Evolutionary conservation across 2,113 vertebrate genomes (phyloP), one percentile per base, ranked within the genome.

Genomic region (Cyanoramphus novaezelandiae): DNA sequence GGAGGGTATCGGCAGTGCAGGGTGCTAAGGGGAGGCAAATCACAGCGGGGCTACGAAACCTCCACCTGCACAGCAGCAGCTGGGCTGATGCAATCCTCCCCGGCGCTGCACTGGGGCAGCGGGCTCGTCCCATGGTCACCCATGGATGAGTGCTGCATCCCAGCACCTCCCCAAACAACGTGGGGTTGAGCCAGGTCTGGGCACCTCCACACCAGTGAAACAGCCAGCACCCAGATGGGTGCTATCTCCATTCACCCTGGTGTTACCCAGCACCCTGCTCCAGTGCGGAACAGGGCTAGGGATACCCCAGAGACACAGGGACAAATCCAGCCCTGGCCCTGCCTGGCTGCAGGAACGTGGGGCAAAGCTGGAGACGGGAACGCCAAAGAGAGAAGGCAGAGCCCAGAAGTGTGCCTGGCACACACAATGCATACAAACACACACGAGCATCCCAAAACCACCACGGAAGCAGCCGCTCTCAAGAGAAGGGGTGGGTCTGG

Each of bases 101-200:
- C 0, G 0, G 62, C 6, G 13, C 41, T 75, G 74, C 29, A 21
- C 47, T 46, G n/a, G 28, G 35, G 25, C 76, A 76, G 19, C 0
- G 1, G 41, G 68, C 20, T 88, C 21, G 33, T 39, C 44, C 65
- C 1, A 0, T 75, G 52, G 25, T 76, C 47, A 19, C 17, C 25
- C 3, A 0, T 3, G 9, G 37, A 46, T 60, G 47, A 60, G 44
- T 41, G 64, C 74, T 70, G 37, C 41, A 63, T 31, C 46, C 35
- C 62, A 20, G 49, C 18, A 31, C 3, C 1, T 35, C 50, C 39
- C 72, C 44, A 47, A 20, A 77, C 57, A 86, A 69, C 0, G 2
- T 0, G 3, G 15, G 14, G 13, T 39, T 1, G 8, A 24, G 33
- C 19, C 39, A 77, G 59, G 33, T 15, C 72, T 77, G 29, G 49